Conservation (phyloP, 2,797 vertebrate species). For the Garrulus glandarius region DNA sequence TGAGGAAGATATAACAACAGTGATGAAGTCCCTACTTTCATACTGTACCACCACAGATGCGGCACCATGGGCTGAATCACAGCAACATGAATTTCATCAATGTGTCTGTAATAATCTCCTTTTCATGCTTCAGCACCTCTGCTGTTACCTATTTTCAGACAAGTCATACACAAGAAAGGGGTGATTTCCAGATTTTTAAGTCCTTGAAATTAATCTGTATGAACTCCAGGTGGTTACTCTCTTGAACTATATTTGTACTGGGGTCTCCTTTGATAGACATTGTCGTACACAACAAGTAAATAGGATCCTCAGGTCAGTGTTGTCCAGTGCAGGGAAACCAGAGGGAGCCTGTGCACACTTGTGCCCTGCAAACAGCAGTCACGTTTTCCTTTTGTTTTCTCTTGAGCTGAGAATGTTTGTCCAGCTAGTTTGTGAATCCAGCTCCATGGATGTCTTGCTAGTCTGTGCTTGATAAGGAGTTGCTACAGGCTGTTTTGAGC, state of each 20-base stretch:
- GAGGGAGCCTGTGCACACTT: background rate
- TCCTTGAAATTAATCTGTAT: background rate
- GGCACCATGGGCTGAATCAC: background rate
- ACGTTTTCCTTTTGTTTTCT: constrained; percentile 10
- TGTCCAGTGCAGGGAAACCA: background rate
- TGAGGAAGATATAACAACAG: background rate
- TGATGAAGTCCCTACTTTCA: background rate
- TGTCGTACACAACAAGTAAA: background rate
- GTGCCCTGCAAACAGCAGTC: background rate
- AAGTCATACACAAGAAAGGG: background rate
- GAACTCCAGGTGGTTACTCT: background rate
- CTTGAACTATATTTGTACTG: background rate
- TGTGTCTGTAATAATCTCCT: background rate
- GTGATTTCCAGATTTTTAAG: constrained; percentile 3
- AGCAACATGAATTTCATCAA: background rate
- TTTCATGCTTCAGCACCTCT: background rate
- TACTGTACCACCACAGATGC: background rate
- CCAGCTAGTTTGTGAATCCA: background rate
- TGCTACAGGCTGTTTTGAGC: constrained; percentile 12
- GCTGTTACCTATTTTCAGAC: background rate
- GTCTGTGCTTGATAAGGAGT: background rate
- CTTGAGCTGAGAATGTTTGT: constrained; percentile 14
- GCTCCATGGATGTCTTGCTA: background rate
- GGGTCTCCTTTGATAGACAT: background rate
- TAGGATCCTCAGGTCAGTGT: background rate